Conservation (phyloP, 2,113 vertebrate genomes). For the Myrmophylax atrothorax region DNA sequence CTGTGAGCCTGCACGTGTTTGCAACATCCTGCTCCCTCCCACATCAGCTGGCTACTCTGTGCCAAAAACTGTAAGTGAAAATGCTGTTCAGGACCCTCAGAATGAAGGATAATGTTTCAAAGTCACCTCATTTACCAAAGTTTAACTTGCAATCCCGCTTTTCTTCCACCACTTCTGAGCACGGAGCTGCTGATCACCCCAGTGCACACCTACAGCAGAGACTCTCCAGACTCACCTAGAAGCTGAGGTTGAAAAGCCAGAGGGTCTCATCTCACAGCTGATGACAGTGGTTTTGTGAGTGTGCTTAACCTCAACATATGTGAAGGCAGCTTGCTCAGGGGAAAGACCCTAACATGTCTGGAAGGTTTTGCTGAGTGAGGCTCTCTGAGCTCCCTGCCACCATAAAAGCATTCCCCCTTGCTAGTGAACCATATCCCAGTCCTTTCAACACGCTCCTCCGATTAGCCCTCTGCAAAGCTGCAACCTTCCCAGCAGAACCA, state of each 20-base stretch:
- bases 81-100: not conserved
- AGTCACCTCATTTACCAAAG: not conserved
- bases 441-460: slow-evolving; percentile 26
- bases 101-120: not conserved
- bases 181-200: not conserved
- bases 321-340: not conserved
- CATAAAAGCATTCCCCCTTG: slow-evolving; percentile 41
- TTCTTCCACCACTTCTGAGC: fast-evolving
- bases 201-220: not conserved
- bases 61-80: not conserved
- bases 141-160: not conserved
- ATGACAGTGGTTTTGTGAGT: not conserved
- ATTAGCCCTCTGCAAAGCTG: slow-evolving; percentile 28
- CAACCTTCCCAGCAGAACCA: slow-evolving; percentile 17
- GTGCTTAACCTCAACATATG: not conserved
- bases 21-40: not conserved
- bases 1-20: not conserved
- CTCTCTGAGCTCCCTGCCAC: not conserved
- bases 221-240: not conserved
- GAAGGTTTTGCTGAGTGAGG: slow-evolving; percentile 21
- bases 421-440: slow-evolving; percentile 25
- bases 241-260: not conserved
- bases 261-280: not conserved
- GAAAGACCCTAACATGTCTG: not conserved
- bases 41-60: not conserved